Evolutionary conservation across 1,140 invertebrate species (phyloP), one percentile per base, ranked within the genome.

Genomic region (Lanistes nyassanus): DNA sequence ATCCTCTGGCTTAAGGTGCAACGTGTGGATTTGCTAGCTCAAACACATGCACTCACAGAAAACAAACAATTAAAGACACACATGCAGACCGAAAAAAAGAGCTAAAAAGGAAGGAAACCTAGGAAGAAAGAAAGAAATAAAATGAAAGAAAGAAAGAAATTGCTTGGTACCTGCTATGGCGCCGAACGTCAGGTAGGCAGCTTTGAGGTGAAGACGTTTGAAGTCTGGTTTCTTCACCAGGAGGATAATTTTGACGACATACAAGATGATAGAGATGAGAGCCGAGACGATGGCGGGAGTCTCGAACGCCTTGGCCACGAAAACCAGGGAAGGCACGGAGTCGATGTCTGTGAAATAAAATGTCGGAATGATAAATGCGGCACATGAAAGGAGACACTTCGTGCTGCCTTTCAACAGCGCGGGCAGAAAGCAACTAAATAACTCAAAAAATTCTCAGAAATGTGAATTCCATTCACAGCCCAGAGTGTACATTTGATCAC

Each of bases 111-210:
- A 60, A 60, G 3, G 6, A 60, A 0, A 9, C 11, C 9, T 1
- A 4, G 3, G 58, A 16, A 6, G 42, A 16, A 16, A 47, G 42
- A 47, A 47, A 42, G 13, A 42, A n/a, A n/a, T n/a, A n/a, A n/a
- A n/a, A n/a, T n/a, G n/a, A n/a, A n/a, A n/a, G n/a, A n/a, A n/a
- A n/a, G n/a, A n/a, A n/a, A n/a, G n/a, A n/a, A n/a, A n/a, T n/a
- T n/a, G n/a, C n/a, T n/a, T 31, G 26, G 55, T 62, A 79, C 78
- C 78, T 62, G 78, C 75, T 6, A 79, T 69, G 3, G 78, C 78
- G 1, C 74, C 68, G 47, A 79, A 79, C 4, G 78, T 79, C 9
- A 79, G 68, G 55, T 79, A 79, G 2, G 78, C 78, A 19, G 75
- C 78, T 66, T 77, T 79, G 34, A 79, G 42, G 53, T 79, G 75